Evolutionary conservation across 2,113 vertebrate genomes (phyloP).

Genomic region (Platycercus adscitus): DNA sequence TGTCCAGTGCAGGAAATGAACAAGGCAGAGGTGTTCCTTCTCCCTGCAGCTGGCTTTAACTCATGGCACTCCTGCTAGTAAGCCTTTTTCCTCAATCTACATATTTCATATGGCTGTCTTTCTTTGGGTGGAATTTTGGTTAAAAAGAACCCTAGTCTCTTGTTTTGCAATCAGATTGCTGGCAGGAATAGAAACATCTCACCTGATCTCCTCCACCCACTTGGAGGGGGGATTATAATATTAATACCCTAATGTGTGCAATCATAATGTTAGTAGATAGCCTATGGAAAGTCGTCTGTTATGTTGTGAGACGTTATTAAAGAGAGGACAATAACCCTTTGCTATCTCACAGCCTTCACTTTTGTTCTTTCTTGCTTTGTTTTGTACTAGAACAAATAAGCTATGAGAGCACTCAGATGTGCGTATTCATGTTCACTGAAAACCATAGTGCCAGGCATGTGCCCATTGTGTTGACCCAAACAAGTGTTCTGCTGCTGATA

Average conservation of each 20-base stretch:
- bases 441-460: not conserved
- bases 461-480: not conserved
- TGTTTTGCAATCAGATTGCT: not conserved
- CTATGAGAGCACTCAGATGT: not conserved
- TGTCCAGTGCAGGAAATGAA: slow-evolving; percentile 6
- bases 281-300: not conserved
- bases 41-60: slow-evolving; percentile 8
- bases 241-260: not conserved
- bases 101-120: not conserved
- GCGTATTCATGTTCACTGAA: not conserved
- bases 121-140: slow-evolving; percentile 2
- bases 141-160: not conserved
- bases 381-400: slow-evolving; percentile 16
- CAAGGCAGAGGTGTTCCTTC: slow-evolving; percentile 6
- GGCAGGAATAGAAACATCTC: not conserved
- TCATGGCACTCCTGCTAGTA: not conserved
- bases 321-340: not conserved
- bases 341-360: not conserved
- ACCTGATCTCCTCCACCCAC: not conserved
- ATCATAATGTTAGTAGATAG: not conserved
- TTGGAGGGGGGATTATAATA: not conserved
- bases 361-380: slow-evolving; percentile 17
- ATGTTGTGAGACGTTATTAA: not conserved
- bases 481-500: slow-evolving; percentile 26
- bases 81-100: not conserved